Percentiles rank a stretch among this genome's conserved stretches.
phyloP scores from a whole-genome alignment of 2,113 vertebrate species.

The Illadopsis cleaveri region DNA sequence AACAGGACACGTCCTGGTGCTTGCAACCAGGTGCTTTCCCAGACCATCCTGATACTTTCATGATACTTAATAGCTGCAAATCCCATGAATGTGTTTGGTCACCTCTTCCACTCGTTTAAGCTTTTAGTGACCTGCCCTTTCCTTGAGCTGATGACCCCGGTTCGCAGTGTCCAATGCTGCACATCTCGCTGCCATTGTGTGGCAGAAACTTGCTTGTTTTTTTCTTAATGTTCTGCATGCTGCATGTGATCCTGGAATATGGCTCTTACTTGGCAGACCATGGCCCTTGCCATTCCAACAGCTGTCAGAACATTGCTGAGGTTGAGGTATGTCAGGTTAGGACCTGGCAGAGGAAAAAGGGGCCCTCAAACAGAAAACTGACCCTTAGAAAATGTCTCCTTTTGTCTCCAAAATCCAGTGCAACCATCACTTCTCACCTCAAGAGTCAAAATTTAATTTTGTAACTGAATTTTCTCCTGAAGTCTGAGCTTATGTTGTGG shows the following conservation, averaged over 20 bases:
- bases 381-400: background rate
- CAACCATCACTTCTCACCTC: background rate
- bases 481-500: background rate
- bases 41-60: background rate
- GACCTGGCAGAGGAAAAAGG: background rate
- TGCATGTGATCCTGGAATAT: background rate
- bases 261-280: background rate
- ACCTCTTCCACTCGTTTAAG: background rate
- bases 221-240: background rate
- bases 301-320: background rate
- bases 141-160: background rate
- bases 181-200: fast-evolving
- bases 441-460: background rate
- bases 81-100: background rate
- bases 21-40: conserved; percentile 26
- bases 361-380: background rate
- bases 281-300: background rate
- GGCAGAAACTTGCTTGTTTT: background rate
- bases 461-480: background rate
- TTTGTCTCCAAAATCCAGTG: background rate
- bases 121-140: background rate
- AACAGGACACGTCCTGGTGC: background rate
- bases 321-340: background rate
- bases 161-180: background rate
- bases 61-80: conserved; percentile 19